Evolutionary conservation across 2,888 invertebrate genomes (phyloP), one percentile per base, ranked within the genome.

Genomic region (Automeris io): DNA sequence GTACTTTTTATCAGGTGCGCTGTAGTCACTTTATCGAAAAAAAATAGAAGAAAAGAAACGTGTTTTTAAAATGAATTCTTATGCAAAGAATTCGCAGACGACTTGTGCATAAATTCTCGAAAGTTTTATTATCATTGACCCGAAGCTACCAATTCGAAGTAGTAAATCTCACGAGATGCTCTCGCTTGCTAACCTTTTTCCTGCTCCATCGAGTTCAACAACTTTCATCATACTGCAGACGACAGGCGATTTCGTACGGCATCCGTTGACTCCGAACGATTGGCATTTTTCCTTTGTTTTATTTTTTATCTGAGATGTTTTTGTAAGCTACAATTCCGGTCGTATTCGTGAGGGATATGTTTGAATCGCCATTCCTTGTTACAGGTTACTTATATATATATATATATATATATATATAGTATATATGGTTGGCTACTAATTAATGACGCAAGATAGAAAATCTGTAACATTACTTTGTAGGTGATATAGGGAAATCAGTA

Each of bases 191-290:
- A 61, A 55, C 61, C 40, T 51, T 61, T 70, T 69, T 70, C 67
- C 66, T 69, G 65, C 65, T 62, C 57, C 52, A 51, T 50, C 52
- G 51, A 64, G 70, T 70, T 70, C 65, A 72, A 68, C 62, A 71
- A 67, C 70, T 64, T 63, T 57, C 53, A 46, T 53, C 59, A 52
- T 54, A 56, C 54, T 56, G 56, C 51, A 49, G 52, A 52, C 53
- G 48, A 55, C 51, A 57, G 45, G 46, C 45, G 43, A 50, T 57
- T 50, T 54, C 47, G 51, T 44, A 41, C 29, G 8, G 5, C 29
- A 16, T 29, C 29, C 12, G 31, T 22, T 51, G 42, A 45, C 40
- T 43, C 35, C 40, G 11, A 38, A 24, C 29, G 22, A 31, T 16
- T 29, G 16, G 29, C 16, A 16, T 29, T 16, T 16, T 29, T 29